Percentiles rank a stretch among this genome's conserved stretches.
phyloP scores from a whole-genome alignment of 2,888 invertebrate species.

The Laspeyria flexula region DNA sequence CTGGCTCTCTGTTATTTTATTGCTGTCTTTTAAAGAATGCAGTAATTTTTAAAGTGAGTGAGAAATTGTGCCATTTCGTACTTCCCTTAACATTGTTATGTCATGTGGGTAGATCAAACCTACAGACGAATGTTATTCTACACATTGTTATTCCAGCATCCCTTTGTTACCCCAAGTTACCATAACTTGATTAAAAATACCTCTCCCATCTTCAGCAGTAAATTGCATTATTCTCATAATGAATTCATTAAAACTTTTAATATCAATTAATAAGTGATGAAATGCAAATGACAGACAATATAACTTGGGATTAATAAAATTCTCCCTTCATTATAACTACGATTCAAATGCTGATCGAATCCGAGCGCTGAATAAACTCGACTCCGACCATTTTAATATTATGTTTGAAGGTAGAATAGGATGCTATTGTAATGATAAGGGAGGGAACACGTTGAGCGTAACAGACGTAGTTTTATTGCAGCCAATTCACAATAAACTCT shows the following conservation, averaged over 20 bases:
- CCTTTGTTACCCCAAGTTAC: neutral
- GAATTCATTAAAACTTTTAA: conserved; percentile 6
- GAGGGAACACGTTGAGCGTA: neutral
- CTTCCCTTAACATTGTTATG: too few relatives aligned
- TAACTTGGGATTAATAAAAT: neutral
- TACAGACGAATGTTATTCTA: too few relatives aligned
- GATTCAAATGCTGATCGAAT: neutral
- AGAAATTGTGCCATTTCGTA: too few relatives aligned
- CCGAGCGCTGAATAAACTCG: conserved; percentile 1
- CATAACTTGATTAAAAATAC: neutral
- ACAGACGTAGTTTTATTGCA: neutral
- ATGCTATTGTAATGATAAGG: neutral
- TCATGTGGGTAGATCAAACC: too few relatives aligned
- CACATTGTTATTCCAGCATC: too few relatives aligned
- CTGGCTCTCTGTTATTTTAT: too few relatives aligned
- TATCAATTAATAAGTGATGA: neutral
- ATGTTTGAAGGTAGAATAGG: neutral
- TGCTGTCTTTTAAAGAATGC: too few relatives aligned
- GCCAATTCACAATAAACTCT: too few relatives aligned
- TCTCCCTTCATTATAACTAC: neutral
- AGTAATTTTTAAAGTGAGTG: too few relatives aligned
- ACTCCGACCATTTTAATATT: neutral
- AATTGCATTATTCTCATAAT: neutral
- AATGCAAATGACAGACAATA: conserved; percentile 3
- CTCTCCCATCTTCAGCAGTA: neutral